Evolutionary conservation across 2,888 invertebrate species (phyloP).

Genomic region (Hyles lineata): DNA sequence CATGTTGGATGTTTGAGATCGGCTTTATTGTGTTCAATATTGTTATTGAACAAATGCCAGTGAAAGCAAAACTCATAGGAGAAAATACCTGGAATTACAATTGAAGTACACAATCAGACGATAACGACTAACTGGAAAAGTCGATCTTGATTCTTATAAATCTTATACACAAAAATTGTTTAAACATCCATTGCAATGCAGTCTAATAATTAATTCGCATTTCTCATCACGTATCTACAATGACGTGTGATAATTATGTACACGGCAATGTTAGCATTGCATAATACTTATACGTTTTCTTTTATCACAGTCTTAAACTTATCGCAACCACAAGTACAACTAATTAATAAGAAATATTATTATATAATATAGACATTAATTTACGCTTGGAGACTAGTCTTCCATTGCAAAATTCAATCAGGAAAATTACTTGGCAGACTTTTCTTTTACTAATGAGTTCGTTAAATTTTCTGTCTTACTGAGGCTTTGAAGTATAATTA

Average conservation of each 20-base stretch:
- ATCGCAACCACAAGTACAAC: background rate
- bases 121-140: background rate
- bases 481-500: slow-evolving; percentile 18
- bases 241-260: background rate
- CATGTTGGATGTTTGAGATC: background rate
- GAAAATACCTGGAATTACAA: background rate
- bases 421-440: slow-evolving; percentile 12
- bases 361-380: slow-evolving; percentile 6
- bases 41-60: slow-evolving; percentile 18
- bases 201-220: background rate
- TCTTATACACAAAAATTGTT: slow-evolving; percentile 7
- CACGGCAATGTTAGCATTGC: background rate
- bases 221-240: background rate
- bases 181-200: background rate
- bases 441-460: slow-evolving; percentile 20
- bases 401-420: slow-evolving; percentile 21
- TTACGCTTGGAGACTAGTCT: background rate
- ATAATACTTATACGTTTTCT: slow-evolving; percentile 5
- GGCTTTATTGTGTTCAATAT: background rate
- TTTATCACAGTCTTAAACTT: background rate
- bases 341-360: slow-evolving; percentile 21
- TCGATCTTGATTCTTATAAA: background rate
- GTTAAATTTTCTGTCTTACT: slow-evolving; percentile 8
- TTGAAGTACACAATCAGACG: background rate
- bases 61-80: background rate